Conservation (phyloP, 2,888 invertebrate species). For the Lysandra coridon region DNA sequence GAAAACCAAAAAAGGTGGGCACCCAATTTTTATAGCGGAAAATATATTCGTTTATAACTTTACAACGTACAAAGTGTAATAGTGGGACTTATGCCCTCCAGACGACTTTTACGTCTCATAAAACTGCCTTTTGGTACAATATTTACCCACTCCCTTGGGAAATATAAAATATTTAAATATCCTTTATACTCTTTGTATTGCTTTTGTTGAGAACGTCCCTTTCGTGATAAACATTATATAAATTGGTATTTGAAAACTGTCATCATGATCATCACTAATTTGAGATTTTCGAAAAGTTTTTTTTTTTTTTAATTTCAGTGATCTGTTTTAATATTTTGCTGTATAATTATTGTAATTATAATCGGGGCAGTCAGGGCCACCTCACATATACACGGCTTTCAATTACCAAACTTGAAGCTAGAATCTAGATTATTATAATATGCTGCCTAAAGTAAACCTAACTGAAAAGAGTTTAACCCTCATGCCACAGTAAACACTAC, state of each 20-base stretch:
- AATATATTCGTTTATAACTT: not conserved
- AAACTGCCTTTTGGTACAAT: conserved; percentile 13
- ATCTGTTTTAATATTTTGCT: no score
- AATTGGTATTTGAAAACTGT: not conserved
- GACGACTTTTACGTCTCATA: conserved; percentile 20
- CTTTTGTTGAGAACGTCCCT: conserved; percentile 3
- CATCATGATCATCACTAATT: not conserved
- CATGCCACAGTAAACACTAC: not conserved
- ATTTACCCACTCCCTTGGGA: conserved; percentile 2
- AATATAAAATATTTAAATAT: conserved; percentile 25
- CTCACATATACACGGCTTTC: no score
- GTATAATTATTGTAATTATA: no score
- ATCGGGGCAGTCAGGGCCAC: no score
- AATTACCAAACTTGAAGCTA: no score
- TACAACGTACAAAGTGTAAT: conserved; percentile 10
- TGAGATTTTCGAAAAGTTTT: no score
- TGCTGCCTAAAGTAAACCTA: no score
- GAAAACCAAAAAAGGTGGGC: not conserved
- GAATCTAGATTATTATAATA: no score
- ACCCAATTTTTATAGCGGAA: not conserved
- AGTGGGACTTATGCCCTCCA: not conserved
- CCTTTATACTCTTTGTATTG: not conserved
- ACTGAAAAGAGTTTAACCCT: no score
- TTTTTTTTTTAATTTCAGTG: no score
- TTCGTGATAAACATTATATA: not conserved